These are phyloP conservation scores for Parasteatoda lunata DNA, from an alignment of 2,888 invertebrate genomes.

Conservation along the genomic window DNA sequence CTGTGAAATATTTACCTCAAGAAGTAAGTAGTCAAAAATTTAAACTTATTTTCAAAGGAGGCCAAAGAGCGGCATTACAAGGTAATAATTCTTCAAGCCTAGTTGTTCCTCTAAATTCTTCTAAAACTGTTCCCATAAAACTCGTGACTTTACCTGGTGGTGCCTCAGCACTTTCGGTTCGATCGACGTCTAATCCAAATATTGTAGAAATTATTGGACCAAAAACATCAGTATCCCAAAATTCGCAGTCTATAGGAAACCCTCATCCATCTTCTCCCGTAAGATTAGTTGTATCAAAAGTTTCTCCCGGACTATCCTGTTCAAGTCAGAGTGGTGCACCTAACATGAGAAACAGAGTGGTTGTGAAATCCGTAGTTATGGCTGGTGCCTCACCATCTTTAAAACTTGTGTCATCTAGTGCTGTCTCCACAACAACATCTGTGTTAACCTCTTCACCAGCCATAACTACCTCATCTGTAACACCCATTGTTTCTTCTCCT, in stretches of 20 bases:
- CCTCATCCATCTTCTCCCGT: constrained; percentile 71
- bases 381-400: constrained; percentile 69
- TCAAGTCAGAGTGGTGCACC: constrained; percentile 46
- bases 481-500: constrained; percentile 35
- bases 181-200: constrained; percentile 67
- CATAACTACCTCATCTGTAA: constrained; percentile 52
- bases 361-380: constrained; percentile 72
- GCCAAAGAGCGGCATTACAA: constrained; percentile 50
- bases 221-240: constrained; percentile 51
- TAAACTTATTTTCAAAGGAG: constrained; percentile 64
- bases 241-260: constrained; percentile 48
- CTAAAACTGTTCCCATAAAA: constrained; percentile 74
- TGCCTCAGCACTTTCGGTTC: constrained; percentile 62
- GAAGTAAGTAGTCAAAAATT: constrained; percentile 62
- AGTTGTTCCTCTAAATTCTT: constrained; percentile 65
- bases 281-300: constrained; percentile 72
- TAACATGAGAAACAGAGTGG: constrained; percentile 69
- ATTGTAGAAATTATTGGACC: constrained; percentile 66
- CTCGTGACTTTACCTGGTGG: constrained; percentile 73
- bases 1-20: constrained; percentile 54
- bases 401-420: constrained; percentile 67
- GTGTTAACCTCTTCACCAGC: constrained; percentile 33
- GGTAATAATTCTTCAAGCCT: constrained; percentile 52
- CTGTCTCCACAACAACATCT: constrained; percentile 49
- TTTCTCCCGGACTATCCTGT: constrained; percentile 69